Conservation (phyloP, 2,113 vertebrate species). For the Talpa occidentalis region DNA sequence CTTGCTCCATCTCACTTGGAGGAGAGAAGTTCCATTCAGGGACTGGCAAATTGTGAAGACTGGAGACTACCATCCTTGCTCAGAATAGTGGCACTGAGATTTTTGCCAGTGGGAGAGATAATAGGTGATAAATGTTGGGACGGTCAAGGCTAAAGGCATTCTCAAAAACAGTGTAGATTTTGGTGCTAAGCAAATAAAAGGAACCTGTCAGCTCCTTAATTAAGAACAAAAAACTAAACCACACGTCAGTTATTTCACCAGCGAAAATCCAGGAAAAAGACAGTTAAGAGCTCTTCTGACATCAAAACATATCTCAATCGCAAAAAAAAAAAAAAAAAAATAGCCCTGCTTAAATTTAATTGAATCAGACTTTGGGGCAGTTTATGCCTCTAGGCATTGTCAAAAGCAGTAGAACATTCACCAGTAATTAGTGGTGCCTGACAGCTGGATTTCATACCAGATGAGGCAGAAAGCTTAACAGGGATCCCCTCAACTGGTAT, state of each 20-base stretch:
- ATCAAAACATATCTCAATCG: background rate
- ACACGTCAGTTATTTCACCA: background rate
- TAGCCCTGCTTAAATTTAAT: background rate
- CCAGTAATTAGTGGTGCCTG: background rate
- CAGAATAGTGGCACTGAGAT: background rate
- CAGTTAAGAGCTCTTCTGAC: background rate
- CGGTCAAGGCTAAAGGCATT: background rate
- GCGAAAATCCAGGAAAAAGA: conserved; percentile 3
- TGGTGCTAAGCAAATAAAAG: conserved; percentile 31
- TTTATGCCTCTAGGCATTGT: background rate
- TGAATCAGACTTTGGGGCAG: background rate
- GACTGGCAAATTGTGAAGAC: background rate
- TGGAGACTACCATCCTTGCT: background rate
- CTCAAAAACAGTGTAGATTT: conserved; percentile 22
- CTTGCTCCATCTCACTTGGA: background rate
- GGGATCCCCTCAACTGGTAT: background rate
- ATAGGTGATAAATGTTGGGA: background rate
- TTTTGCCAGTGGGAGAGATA: background rate
- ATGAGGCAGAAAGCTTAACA: background rate
- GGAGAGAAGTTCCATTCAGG: background rate
- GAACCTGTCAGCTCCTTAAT: background rate
- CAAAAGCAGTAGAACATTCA: background rate
- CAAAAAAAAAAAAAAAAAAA: background rate
- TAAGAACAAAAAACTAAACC: background rate
- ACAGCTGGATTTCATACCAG: background rate